Conservation (phyloP, 2,888 invertebrate genomes). For the Patella ulyssiponensis region DNA sequence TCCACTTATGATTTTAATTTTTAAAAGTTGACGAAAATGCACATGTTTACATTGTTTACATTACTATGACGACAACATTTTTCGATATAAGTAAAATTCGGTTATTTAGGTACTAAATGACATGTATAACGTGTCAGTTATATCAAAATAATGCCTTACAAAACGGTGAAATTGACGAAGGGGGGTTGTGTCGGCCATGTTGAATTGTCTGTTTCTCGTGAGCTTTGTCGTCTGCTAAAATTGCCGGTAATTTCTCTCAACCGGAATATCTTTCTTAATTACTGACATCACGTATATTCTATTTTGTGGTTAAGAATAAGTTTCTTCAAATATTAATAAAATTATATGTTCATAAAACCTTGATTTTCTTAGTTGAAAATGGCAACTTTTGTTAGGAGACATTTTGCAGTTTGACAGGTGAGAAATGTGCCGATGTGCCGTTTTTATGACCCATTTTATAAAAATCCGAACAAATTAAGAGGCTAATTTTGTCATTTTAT, state of each 20-base stretch:
- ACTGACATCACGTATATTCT: too few species aligned
- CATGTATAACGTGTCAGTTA: not conserved
- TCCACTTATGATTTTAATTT: constrained; percentile 4
- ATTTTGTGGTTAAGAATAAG: too few species aligned
- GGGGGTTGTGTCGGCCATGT: not conserved
- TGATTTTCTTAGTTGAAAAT: too few species aligned
- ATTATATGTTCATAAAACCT: too few species aligned
- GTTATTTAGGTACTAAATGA: not conserved
- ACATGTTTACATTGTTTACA: constrained; percentile 42
- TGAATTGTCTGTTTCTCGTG: not conserved
- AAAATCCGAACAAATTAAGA: too few species aligned
- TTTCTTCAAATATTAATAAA: too few species aligned
- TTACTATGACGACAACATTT: constrained; percentile 46
- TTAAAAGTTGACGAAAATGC: constrained; percentile 5
- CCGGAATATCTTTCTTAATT: too few species aligned
- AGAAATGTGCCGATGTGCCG: too few species aligned
- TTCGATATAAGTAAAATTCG: not conserved
- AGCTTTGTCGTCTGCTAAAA: not conserved
- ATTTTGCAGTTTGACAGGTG: too few species aligned
- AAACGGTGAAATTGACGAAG: not conserved
- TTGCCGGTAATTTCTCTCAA: not conserved
- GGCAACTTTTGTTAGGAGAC: too few species aligned
- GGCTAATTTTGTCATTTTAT: not conserved
- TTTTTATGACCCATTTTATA: too few species aligned
- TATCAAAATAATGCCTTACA: not conserved